These are phyloP conservation scores for Lepus americanus DNA, from an alignment of 2,113 vertebrate genomes.

Conservation along the genomic window DNA sequence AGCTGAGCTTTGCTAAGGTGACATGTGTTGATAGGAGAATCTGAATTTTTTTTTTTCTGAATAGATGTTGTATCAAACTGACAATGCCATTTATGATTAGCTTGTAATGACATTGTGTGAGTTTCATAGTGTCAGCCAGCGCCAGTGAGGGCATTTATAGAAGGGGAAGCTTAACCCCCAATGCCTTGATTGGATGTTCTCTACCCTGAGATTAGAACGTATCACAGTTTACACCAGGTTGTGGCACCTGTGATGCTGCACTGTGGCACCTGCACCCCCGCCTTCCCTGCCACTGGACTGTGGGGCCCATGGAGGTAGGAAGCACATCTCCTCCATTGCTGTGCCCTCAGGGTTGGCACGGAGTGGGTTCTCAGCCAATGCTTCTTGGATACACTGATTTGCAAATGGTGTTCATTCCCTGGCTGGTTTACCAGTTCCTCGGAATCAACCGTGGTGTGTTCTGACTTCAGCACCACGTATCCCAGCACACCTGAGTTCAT, in stretches of 20 bases:
- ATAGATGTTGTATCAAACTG: conserved; percentile 6
- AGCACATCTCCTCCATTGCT: not conserved
- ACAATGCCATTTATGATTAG: conserved; percentile 34
- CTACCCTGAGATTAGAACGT: not conserved
- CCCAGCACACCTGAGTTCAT: not conserved
- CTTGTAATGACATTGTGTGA: not conserved
- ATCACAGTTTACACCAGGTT: not conserved
- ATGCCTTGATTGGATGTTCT: conserved; percentile 34
- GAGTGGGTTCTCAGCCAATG: not conserved
- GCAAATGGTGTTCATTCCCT: not conserved
- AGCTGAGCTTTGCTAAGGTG: not conserved
- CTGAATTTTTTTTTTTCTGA: not conserved
- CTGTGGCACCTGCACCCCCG: not conserved
- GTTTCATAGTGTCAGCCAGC: conserved; percentile 6
- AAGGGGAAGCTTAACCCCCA: not conserved
- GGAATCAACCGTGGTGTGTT: not conserved
- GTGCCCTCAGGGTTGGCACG: not conserved
- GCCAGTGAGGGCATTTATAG: not conserved
- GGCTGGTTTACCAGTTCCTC: not conserved
- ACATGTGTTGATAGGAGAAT: not conserved
- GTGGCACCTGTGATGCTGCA: not conserved
- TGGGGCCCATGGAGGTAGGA: not conserved
- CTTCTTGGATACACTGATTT: not conserved
- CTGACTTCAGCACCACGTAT: not conserved
- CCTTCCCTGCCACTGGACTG: not conserved